Conservation (phyloP, 2,888 invertebrate genomes). For the Drosophila diplacantha region DNA sequence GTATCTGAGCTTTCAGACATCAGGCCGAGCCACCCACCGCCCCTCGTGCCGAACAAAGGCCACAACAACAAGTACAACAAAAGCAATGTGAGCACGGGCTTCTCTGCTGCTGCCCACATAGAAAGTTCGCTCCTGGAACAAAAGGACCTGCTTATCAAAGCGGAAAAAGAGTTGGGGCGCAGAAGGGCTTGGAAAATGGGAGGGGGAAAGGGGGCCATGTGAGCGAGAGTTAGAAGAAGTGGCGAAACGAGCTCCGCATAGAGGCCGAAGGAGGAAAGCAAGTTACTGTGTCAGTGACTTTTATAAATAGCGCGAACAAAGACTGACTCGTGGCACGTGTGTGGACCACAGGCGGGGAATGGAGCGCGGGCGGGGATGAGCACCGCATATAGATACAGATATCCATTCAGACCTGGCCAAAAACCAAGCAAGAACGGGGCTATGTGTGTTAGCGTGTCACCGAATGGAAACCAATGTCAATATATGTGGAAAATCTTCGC, state of each 20-base stretch:
- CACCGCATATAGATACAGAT: constrained; percentile 15
- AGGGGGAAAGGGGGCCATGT: background rate
- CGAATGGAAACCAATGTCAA: constrained; percentile 50
- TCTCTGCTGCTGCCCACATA: constrained; percentile 50
- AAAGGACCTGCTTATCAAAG: constrained; percentile 69
- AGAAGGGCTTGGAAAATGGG: background rate
- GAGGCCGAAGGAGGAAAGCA: constrained; percentile 46
- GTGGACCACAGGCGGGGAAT: constrained; percentile 47
- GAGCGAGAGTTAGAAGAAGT: constrained; percentile 51
- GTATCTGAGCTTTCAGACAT: constrained; percentile 51
- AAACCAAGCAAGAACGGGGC: constrained; percentile 7
- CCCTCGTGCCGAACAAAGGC: constrained; percentile 47
- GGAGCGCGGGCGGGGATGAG: constrained; percentile 4
- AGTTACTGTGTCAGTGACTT: constrained; percentile 72
- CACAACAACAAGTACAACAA: constrained; percentile 58
- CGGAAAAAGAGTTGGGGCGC: constrained; percentile 65
- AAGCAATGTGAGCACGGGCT: constrained; percentile 58
- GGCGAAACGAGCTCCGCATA: constrained; percentile 49
- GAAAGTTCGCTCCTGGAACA: constrained; percentile 57
- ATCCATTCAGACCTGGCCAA: constrained; percentile 25
- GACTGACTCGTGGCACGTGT: constrained; percentile 50
- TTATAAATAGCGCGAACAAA: constrained; percentile 69
- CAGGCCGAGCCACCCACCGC: constrained; percentile 16
- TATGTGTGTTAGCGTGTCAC: constrained; percentile 32
- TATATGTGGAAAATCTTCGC: constrained; percentile 49